Conservation (phyloP, 1,140 invertebrate species). For the Caenorhabditis inopinata region DNA sequence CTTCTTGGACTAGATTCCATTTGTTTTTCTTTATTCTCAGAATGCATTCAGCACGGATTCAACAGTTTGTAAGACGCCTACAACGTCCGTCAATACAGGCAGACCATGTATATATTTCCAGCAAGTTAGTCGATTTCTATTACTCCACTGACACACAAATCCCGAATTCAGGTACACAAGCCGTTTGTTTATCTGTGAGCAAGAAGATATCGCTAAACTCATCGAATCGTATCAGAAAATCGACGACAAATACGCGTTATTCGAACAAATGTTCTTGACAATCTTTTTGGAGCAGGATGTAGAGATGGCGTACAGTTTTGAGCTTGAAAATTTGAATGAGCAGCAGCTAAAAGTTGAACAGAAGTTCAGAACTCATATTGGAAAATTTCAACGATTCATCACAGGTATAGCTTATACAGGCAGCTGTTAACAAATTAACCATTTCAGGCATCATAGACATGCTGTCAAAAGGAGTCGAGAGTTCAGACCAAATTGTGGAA, state of each 20-base stretch:
- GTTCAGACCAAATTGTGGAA: constrained; percentile 61
- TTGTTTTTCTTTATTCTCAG: too few relatives aligned
- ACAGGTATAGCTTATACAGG: constrained; percentile 45
- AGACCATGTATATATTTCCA: constrained; percentile 31
- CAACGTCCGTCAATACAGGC: constrained; percentile 19
- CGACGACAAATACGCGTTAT: constrained; percentile 58
- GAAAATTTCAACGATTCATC: constrained; percentile 63
- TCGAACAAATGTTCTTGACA: constrained; percentile 59
- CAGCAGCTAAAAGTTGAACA: constrained; percentile 52
- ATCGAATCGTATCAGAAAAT: constrained; percentile 54
- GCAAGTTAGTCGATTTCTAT: constrained; percentile 2
- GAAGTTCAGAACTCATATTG: constrained; percentile 62
- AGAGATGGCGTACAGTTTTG: constrained; percentile 60
- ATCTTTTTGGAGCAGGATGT: constrained; percentile 57
- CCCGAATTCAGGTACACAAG: neutral
- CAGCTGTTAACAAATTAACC: neutral
- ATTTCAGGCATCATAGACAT: constrained; percentile 48
- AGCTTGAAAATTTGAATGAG: constrained; percentile 53
- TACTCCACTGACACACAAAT: too few relatives aligned
- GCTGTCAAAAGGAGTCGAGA: constrained; percentile 57
- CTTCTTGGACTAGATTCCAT: too few relatives aligned
- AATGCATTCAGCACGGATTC: constrained; percentile 27
- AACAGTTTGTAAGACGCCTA: constrained; percentile 29
- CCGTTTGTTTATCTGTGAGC: constrained; percentile 19
- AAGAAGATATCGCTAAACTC: constrained; percentile 27